Evolutionary conservation across 2,113 vertebrate genomes (phyloP).

Genomic region (Amphiprion percula): DNA sequence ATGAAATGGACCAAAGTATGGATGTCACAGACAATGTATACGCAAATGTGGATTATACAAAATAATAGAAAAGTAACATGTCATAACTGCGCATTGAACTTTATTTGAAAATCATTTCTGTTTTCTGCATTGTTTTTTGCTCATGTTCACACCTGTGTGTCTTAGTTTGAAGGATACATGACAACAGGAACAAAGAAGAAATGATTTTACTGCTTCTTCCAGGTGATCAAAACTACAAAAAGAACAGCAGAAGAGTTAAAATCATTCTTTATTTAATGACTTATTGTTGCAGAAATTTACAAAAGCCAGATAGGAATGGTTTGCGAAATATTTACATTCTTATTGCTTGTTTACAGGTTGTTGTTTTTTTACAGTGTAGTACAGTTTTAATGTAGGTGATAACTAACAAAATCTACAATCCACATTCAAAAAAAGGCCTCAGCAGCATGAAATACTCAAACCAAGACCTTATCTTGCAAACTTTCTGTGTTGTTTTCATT

Average conservation of each 20-base stretch:
- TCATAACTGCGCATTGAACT: neutral
- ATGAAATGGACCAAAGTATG: neutral
- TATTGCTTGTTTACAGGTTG: no score
- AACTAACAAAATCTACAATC: no score
- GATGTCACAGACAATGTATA: constrained; percentile 50
- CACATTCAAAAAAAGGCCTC: no score
- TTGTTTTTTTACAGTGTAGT: no score
- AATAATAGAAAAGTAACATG: neutral
- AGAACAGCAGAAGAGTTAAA: neutral
- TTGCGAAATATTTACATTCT: neutral
- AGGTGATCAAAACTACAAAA: neutral
- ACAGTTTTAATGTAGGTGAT: no score
- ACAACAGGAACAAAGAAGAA: no score
- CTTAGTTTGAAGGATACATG: neutral
- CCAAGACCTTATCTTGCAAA: no score
- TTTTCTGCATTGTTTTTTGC: no score
- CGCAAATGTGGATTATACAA: constrained; percentile 60
- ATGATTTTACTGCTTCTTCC: neutral
- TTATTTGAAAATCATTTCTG: no score
- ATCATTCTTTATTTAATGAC: neutral
- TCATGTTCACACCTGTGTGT: neutral
- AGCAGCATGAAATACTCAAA: no score
- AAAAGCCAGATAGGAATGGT: neutral
- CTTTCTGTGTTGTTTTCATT: no score
- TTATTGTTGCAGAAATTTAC: neutral